Base-by-base conservation (phyloP, 2,888 invertebrate genomes). In the Conchocele bisecta region DNA sequence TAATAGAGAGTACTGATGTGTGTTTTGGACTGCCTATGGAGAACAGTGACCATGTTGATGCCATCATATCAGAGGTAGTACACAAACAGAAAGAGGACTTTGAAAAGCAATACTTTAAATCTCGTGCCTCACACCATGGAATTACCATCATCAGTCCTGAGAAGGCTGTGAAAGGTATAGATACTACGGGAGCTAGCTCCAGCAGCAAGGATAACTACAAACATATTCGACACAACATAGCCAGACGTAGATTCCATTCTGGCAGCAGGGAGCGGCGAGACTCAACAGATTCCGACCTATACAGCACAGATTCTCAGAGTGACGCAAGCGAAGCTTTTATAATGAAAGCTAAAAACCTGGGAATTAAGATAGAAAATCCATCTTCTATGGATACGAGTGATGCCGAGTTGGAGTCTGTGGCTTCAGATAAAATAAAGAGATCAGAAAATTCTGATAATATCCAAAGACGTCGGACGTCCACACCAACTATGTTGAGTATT, bases 281-380 rank as follows among this genome's bases (percentile, higher is more conserved):
- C n/a, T n/a, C n/a, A n/a, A n/a, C 37, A 11, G 72, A 57, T 24
- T 67, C 53, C 15, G 72, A 58, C 26, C 33, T 24, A 4, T 28
- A 24, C 11, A 67, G 66, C 37, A 24, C 44, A 3, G 70, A 70
- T 17, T 70, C 66, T 20, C 50, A 63, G 24, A 56, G 61, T 63
- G 74, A 70, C 41, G 31, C 61, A n/a, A 48, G 51, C 4, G 57
- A 70, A n/a, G 50, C 66, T 20, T 75, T 75, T 41, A 70, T 56
- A 53, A 17, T 51, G 11, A 75, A 75, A 24, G 75, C 75, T 17
- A 56, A 48, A 22, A 41, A 22, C 24, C 42, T 56, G 26, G 75
- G 75, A 24, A 70, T 75, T n/a, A 46, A 28, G 28, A 66, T 75
- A 9, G 46, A 53, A 26, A 65, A 73, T 35, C 64, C 68, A 6